phyloP scores from a whole-genome alignment of 23 tunicate genomes.

The Oikopleura dioica region DNA sequence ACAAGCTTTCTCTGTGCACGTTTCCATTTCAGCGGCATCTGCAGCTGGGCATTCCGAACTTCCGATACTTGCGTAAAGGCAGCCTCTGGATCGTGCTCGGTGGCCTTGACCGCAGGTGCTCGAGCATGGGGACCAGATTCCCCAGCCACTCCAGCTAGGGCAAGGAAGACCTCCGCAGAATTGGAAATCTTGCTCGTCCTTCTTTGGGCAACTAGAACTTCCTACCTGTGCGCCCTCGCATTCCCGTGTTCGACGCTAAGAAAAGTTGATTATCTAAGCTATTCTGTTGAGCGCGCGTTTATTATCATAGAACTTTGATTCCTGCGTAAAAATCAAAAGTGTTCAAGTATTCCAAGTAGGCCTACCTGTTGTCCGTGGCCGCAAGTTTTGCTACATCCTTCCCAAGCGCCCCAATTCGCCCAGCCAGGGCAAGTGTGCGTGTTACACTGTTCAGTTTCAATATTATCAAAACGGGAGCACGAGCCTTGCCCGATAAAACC shows the following conservation, averaged over 20 bases:
- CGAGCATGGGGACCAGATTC: background rate
- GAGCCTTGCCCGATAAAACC: too few species aligned
- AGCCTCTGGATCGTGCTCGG: background rate
- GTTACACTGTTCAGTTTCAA: background rate
- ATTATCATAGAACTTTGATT: too few species aligned
- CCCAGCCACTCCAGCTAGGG: background rate
- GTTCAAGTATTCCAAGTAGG: too few species aligned
- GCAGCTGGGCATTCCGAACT: background rate
- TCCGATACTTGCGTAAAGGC: background rate
- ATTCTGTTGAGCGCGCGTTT: too few species aligned
- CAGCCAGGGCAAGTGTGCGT: background rate
- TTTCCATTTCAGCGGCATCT: too few species aligned
- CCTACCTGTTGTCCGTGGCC: constrained; percentile 6
- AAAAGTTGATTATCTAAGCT: too few species aligned
- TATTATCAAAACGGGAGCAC: too few species aligned
- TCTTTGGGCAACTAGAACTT: background rate
- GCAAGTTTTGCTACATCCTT: background rate
- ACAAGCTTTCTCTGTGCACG: too few species aligned
- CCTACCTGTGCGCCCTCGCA: background rate
- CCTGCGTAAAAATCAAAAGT: too few species aligned
- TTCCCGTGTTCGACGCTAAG: background rate
- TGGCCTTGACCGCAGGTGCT: background rate
- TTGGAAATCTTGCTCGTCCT: background rate
- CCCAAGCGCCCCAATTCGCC: constrained; percentile 7
- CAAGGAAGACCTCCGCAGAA: background rate